Conservation (phyloP, 1,140 invertebrate genomes). For the Popillia japonica region DNA sequence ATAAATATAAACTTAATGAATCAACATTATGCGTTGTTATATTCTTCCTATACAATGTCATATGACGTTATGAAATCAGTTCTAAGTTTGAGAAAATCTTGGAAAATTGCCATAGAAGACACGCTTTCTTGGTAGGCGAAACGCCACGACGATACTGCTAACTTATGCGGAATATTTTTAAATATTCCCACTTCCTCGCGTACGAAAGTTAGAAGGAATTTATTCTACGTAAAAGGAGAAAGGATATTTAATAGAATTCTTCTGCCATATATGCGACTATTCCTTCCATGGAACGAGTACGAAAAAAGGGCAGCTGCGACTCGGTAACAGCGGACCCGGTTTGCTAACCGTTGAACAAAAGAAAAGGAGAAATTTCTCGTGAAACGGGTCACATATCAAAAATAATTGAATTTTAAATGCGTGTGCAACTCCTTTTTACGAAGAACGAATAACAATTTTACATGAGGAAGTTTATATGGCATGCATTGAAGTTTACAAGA, state of each 20-base stretch:
- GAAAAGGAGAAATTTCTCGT: not conserved
- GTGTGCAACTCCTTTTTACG: not conserved
- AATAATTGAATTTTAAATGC: conserved; percentile 31
- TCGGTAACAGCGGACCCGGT: not conserved
- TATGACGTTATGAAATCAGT: not conserved
- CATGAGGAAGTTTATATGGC: not conserved
- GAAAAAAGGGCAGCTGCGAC: conserved; percentile 9
- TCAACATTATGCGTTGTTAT: not conserved
- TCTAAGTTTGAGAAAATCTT: not conserved
- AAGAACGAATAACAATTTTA: conserved; percentile 8
- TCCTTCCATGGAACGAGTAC: not conserved
- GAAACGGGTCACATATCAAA: conserved; percentile 31
- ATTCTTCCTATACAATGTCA: not conserved
- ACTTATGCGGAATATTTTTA: conserved; percentile 27
- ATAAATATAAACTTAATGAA: too few relatives aligned
- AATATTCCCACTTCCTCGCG: conserved; percentile 12
- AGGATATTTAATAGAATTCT: conserved; percentile 33
- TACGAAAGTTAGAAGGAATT: conserved; percentile 3
- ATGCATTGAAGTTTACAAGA: not conserved
- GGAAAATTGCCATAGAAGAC: not conserved
- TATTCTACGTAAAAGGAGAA: conserved; percentile 22
- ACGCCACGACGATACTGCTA: not conserved
- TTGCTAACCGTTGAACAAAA: not conserved
- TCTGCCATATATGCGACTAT: not conserved
- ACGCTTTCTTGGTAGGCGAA: not conserved